Evolutionary conservation across 2,113 vertebrate species (phyloP).

Genomic region (Podarcis cretensis): DNA sequence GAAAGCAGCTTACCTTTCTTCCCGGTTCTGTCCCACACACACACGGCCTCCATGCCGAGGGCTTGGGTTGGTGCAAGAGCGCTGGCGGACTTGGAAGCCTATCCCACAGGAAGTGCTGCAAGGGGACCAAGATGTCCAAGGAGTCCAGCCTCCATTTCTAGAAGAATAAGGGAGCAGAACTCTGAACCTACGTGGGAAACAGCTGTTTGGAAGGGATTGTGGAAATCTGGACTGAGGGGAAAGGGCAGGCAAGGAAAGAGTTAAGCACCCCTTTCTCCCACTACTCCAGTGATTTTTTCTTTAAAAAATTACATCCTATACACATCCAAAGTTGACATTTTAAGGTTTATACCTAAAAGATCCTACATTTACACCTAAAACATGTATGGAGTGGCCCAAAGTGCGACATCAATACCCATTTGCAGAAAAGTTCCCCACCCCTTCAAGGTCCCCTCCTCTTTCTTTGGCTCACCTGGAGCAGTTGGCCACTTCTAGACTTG

Average conservation of each 20-base stretch:
- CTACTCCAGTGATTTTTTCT: not conserved
- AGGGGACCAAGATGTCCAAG: conserved; percentile 94
- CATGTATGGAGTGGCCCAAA: not conserved
- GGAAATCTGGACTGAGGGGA: not conserved
- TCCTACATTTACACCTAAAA: not conserved
- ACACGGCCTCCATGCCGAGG: conserved; percentile 94
- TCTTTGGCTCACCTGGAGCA: conserved; percentile 87
- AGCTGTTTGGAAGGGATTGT: not conserved
- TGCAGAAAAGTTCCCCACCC: too few species aligned
- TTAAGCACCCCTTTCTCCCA: not conserved
- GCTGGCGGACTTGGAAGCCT: conserved; percentile 97
- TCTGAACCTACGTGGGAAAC: not conserved
- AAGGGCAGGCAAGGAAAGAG: not conserved
- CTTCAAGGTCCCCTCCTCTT: not conserved
- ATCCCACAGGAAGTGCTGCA: conserved; percentile 98
- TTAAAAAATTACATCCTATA: not conserved
- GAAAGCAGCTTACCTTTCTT: conserved; percentile 84
- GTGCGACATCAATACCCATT: not conserved
- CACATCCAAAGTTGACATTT: not conserved
- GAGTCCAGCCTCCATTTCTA: conserved; percentile 97
- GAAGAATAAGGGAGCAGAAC: conserved; percentile 64
- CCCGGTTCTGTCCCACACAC: conserved; percentile 96
- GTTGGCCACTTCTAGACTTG: conserved; percentile 91
- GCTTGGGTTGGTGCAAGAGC: conserved; percentile 95
- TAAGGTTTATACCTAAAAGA: not conserved